phyloP scores from a whole-genome alignment of 2,113 vertebrate genomes.

The Pelvicachromis taeniatus region DNA sequence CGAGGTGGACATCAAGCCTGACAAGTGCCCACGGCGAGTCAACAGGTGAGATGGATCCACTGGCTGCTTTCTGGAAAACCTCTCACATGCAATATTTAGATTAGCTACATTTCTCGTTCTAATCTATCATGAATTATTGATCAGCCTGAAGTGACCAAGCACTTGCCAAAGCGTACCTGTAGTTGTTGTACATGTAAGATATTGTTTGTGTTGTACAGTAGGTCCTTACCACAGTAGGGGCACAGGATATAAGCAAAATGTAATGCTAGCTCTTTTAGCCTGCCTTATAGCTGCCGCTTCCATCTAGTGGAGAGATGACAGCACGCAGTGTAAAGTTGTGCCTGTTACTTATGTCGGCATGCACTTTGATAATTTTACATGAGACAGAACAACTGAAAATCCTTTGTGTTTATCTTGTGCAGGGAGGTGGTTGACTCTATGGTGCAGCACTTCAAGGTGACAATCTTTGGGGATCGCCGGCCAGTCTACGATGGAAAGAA shows the following conservation, averaged over 20 bases:
- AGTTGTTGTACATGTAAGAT: neutral
- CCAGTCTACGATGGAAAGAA: constrained; percentile 99
- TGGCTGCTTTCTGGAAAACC: neutral
- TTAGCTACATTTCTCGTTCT: neutral
- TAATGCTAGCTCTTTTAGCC: neutral
- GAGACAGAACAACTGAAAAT: neutral
- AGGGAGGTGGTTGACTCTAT: constrained; percentile 99
- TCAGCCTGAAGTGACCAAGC: neutral
- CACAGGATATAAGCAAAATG: neutral
- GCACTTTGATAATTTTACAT: neutral
- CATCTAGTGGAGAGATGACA: neutral
- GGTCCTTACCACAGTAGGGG: neutral
- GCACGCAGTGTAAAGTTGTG: neutral
- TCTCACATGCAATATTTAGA: neutral
- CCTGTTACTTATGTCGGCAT: neutral
- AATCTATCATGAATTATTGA: neutral
- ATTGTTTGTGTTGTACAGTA: neutral
- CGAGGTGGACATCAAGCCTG: constrained; percentile 99
- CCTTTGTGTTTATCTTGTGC: neutral
- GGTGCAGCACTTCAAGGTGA: constrained; percentile 99
- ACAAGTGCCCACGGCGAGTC: constrained; percentile 97
- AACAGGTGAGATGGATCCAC: constrained; percentile 80
- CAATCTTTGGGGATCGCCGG: constrained; percentile 97
- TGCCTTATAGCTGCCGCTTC: neutral
- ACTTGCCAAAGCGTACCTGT: fast-evolving